Percentiles rank a stretch among this genome's conserved stretches.
Conservation (phyloP, 2,797 vertebrate species). For the Synaphobranchus kaupii region DNA sequence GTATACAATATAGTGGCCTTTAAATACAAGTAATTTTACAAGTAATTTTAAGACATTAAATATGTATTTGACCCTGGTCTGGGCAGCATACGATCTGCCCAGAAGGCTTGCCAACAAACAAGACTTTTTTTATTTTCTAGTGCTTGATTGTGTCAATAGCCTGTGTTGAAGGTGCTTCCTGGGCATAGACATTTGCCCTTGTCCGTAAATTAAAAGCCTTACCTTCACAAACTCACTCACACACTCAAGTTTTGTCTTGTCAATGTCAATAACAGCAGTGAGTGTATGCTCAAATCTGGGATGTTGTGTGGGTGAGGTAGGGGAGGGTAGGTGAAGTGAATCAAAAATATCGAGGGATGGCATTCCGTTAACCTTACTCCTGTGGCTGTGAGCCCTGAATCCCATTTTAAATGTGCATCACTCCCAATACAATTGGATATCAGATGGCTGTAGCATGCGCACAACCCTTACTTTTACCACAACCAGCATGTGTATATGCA, state of each 20-base stretch:
- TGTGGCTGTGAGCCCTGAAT: background rate
- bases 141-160: background rate
- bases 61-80: background rate
- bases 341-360: background rate
- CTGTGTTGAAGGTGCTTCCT: background rate
- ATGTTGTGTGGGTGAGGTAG: background rate
- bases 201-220: background rate
- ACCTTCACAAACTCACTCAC: background rate
- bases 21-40: too few species aligned
- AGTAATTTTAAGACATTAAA: background rate
- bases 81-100: background rate
- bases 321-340: background rate
- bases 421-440: background rate
- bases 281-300: background rate
- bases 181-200: background rate
- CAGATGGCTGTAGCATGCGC: background rate
- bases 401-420: background rate
- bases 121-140: background rate
- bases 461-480: background rate
- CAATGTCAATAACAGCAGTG: background rate
- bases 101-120: background rate
- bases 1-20: too few species aligned
- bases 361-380: background rate
- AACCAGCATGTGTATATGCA: background rate
- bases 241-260: background rate